These are phyloP conservation scores for Atrichornis clamosus DNA, from an alignment of 2,113 vertebrate species.

Conservation along the genomic window DNA sequence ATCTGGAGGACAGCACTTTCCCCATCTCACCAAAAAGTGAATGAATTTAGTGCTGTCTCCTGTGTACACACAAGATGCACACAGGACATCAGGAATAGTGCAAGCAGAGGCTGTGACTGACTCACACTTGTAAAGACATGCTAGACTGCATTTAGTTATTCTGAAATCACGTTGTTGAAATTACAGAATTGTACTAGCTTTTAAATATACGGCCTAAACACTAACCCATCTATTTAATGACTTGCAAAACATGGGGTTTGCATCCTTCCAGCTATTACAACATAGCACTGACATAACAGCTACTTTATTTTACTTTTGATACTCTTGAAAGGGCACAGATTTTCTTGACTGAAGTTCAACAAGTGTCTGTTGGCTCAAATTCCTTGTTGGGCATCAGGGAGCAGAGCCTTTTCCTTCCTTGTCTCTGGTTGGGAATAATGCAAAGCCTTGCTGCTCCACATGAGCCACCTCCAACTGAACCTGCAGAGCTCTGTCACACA, in stretches of 20 bases:
- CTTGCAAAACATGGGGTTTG: background rate
- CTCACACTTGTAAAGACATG: background rate
- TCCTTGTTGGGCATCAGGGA: background rate
- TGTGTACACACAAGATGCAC: background rate
- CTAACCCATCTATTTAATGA: background rate
- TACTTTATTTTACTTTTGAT: background rate
- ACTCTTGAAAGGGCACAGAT: background rate
- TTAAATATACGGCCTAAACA: background rate
- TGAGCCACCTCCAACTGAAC: background rate
- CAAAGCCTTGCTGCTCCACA: background rate
- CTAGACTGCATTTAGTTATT: background rate
- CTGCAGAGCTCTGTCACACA: background rate
- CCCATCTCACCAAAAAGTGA: background rate
- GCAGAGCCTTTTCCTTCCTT: background rate
- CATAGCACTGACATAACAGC: background rate
- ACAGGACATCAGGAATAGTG: background rate
- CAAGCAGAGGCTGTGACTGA: slow-evolving; percentile 16
- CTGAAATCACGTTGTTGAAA: background rate
- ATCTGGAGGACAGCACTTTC: background rate
- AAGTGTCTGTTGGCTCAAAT: background rate
- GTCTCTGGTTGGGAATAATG: background rate
- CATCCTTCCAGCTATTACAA: background rate
- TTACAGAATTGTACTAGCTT: background rate
- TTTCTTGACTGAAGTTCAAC: background rate
- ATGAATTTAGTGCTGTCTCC: background rate